Conservation (phyloP, 2,888 invertebrate species). For the Orthosia cruda region DNA sequence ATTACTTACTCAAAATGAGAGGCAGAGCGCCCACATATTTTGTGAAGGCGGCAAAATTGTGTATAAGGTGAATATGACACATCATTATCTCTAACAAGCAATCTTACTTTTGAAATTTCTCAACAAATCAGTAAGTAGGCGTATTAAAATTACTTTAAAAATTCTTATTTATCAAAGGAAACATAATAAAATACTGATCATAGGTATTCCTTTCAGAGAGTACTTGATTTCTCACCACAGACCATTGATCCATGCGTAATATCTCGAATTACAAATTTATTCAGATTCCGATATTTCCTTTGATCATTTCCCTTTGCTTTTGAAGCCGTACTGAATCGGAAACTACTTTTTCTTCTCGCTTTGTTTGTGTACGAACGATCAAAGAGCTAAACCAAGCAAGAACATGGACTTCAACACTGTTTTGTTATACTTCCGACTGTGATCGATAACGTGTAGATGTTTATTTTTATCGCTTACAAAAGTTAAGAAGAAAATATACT, state of each 20-base stretch:
- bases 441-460: not conserved
- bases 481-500: no score
- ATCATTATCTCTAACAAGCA: not conserved
- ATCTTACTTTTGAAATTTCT: not conserved
- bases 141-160: not conserved
- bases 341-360: conserved; percentile 1
- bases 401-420: conserved; percentile 6
- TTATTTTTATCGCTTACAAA: not conserved
- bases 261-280: conserved; percentile 36
- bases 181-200: not conserved
- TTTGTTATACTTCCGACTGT: not conserved
- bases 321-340: conserved; percentile 6
- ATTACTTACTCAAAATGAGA: not conserved
- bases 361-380: conserved; percentile 24
- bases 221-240: conserved; percentile 5
- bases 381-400: conserved; percentile 25
- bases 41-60: not conserved
- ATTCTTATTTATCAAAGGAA: not conserved
- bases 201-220: conserved; percentile 9
- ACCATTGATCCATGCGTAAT: conserved; percentile 18
- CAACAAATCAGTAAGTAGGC: not conserved
- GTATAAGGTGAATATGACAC: not conserved
- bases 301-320: conserved; percentile 35
- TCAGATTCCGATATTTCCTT: conserved; percentile 32
- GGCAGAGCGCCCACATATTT: not conserved